phyloP scores from a whole-genome alignment of 2,113 vertebrate genomes.

The Lycaon pictus region DNA sequence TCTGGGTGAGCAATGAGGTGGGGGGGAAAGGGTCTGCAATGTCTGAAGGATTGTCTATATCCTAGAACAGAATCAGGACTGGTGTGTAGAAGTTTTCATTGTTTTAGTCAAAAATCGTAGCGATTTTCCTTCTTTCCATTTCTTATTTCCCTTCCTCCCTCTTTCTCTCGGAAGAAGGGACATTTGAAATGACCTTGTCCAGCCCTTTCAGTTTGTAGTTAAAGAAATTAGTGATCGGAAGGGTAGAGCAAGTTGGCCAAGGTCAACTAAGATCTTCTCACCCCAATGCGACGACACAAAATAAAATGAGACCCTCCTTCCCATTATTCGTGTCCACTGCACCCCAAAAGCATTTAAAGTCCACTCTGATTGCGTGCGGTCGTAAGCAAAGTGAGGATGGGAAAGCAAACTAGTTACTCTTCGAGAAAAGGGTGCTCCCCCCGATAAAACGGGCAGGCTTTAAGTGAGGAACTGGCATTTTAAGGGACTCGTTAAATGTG shows the following conservation, averaged over 20 bases:
- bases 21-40: background rate
- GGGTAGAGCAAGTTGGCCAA: background rate
- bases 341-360: slow-evolving; percentile 41
- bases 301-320: background rate
- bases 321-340: background rate
- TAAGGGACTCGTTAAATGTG: slow-evolving; percentile 48
- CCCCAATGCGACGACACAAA: background rate
- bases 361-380: background rate
- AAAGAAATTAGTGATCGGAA: slow-evolving; percentile 26
- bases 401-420: background rate
- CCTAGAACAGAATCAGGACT: background rate
- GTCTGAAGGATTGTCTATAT: background rate
- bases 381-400: background rate
- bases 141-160: no score
- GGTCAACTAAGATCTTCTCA: background rate
- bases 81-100: background rate
- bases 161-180: background rate
- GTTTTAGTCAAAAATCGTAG: background rate
- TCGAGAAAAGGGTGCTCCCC: background rate
- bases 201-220: background rate
- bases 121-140: background rate
- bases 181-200: slow-evolving; percentile 32
- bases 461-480: slow-evolving; percentile 32
- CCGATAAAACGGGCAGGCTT: background rate
- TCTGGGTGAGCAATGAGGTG: background rate